Conservation (phyloP, 2,888 invertebrate genomes). For the Sesia apiformis region DNA sequence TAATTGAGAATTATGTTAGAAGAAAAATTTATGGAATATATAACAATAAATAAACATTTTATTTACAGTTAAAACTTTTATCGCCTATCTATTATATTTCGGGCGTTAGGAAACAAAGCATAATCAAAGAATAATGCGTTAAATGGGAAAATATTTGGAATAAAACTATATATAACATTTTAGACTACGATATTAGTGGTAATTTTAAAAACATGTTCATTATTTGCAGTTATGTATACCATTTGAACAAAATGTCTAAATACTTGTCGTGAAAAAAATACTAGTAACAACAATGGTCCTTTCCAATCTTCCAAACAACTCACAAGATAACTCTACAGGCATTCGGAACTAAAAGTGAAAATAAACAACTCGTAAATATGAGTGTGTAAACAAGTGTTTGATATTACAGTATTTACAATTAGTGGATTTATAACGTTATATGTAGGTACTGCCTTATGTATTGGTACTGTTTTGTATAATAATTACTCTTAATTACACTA, state of each 20-base stretch:
- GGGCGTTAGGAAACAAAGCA: constrained; percentile 43
- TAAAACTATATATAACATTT: too few species aligned
- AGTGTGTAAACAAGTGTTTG: constrained; percentile 9
- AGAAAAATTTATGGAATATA: constrained; percentile 67
- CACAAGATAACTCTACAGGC: background rate
- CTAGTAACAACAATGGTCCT: background rate
- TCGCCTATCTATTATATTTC: constrained; percentile 64
- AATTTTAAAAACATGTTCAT: background rate
- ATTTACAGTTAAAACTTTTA: constrained; percentile 69
- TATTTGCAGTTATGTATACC: too few species aligned
- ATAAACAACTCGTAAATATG: background rate
- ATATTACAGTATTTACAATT: constrained; percentile 61
- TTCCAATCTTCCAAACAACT: background rate
- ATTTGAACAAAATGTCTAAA: background rate
- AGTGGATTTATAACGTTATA: constrained; percentile 35
- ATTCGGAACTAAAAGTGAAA: background rate
- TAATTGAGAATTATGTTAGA: constrained; percentile 69
- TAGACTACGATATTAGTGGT: too few species aligned
- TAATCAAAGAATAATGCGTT: background rate
- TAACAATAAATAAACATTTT: constrained; percentile 73
- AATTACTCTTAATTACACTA: constrained; percentile 3
- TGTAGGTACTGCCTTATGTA: constrained; percentile 14
- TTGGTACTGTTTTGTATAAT: constrained; percentile 37
- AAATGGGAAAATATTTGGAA: too few species aligned
- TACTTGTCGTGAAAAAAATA: background rate